Percentiles rank a stretch among this genome's conserved stretches.
Evolutionary conservation across 2,113 vertebrate species (phyloP).

Genomic region (Tetraodon nigroviridis): DNA sequence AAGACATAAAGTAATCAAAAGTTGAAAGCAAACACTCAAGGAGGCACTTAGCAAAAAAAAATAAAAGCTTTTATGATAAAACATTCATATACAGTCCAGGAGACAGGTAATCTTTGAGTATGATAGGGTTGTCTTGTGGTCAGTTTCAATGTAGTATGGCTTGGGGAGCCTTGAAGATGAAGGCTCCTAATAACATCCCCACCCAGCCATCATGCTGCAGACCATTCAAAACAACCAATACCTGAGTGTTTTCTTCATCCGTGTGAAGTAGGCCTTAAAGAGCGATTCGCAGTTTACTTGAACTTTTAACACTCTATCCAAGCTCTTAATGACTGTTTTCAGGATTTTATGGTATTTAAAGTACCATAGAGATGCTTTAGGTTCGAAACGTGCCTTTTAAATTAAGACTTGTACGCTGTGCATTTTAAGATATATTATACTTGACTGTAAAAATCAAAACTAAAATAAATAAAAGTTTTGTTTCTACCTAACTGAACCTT

Average conservation of each 20-base stretch:
- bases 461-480: conserved; percentile 44
- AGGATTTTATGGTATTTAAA: conserved; percentile 1
- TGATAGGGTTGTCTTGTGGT: conserved; percentile 72
- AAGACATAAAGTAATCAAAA: conserved; percentile 79
- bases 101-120: conserved; percentile 70
- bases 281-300: conserved; percentile 57
- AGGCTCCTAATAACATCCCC: conserved; percentile 63
- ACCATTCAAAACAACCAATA: conserved; percentile 56
- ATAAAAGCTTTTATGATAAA: conserved; percentile 79
- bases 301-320: conserved; percentile 26
- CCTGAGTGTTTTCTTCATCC: conserved; percentile 58
- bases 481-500: neutral
- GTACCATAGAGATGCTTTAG: too few relatives aligned
- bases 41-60: conserved; percentile 78
- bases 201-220: conserved; percentile 56
- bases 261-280: conserved; percentile 64
- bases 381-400: conserved; percentile 44
- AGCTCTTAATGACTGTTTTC: conserved; percentile 1
- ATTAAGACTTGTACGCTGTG: conserved; percentile 8
- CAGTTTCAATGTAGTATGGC: conserved; percentile 61
- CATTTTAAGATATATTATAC: conserved; percentile 11
- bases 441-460: conserved; percentile 17
- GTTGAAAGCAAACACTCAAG: conserved; percentile 76
- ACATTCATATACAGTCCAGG: conserved; percentile 77
- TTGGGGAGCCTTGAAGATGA: conserved; percentile 62